These are phyloP conservation scores for Mus spicilegus DNA, from an alignment of 2,113 vertebrate species.

Conservation along the genomic window DNA sequence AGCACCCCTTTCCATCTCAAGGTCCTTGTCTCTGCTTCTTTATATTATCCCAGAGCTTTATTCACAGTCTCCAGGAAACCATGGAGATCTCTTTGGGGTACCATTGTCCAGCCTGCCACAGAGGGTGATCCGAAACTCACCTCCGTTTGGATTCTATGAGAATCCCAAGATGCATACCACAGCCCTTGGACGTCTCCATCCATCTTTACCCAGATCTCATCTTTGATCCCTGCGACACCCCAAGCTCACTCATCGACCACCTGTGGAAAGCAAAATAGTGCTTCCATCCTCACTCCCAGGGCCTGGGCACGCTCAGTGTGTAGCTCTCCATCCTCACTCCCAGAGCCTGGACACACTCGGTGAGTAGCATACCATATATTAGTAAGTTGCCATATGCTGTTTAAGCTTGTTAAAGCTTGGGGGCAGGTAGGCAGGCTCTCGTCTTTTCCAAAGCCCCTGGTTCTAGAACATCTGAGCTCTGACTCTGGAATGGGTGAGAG, in stretches of 20 bases:
- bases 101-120: neutral
- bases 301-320: neutral
- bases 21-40: neutral
- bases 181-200: neutral
- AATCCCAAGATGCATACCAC: neutral
- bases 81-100: neutral
- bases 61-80: neutral
- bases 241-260: neutral
- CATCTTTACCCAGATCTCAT: neutral
- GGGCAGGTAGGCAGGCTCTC: neutral
- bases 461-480: neutral
- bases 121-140: neutral
- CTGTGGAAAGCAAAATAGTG: neutral
- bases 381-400: too few species aligned
- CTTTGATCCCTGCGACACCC: neutral
- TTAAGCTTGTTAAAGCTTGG: too few species aligned
- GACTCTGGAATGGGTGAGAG: neutral
- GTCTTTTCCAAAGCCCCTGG: neutral
- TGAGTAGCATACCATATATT: neutral
- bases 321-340: neutral
- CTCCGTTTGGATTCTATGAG: neutral
- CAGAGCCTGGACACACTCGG: too few species aligned
- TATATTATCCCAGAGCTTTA: too few species aligned
- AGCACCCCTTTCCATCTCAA: neutral
- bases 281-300: neutral